A percentile compares a stretch with the other conserved stretches of the same genome.
Conservation (phyloP, 2,113 vertebrate genomes). For the Microtus montanus region DNA sequence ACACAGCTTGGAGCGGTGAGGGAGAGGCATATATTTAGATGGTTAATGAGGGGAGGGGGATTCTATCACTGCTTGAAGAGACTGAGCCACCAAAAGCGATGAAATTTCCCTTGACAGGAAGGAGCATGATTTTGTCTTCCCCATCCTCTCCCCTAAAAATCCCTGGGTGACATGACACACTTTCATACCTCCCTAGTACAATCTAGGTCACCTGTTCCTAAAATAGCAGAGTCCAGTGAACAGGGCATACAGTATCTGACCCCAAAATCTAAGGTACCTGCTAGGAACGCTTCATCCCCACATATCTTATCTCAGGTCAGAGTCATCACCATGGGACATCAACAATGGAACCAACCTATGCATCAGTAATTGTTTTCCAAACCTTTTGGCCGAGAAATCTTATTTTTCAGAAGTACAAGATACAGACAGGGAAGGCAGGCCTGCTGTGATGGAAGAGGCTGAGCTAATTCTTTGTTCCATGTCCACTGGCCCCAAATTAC, state of each 20-base stretch:
- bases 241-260: background rate
- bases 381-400: background rate
- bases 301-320: background rate
- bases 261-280: background rate
- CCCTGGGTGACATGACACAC: background rate
- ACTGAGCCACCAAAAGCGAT: background rate
- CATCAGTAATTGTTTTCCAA: background rate
- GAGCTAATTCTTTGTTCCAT: background rate
- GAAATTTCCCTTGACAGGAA: constrained; percentile 23
- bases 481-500: background rate
- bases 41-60: constrained; percentile 39
- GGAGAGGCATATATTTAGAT: constrained; percentile 59
- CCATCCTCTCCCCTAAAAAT: background rate
- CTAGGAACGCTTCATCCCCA: accelerated
- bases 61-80: constrained; percentile 52
- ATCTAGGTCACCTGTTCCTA: background rate
- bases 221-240: background rate
- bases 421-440: background rate
- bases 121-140: background rate
- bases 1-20: background rate
- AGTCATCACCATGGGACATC: background rate
- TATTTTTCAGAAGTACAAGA: background rate
- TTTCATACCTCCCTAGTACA: background rate
- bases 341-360: background rate
- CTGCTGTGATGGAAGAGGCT: background rate